phyloP scores from a whole-genome alignment of 2,113 vertebrate genomes.

The Ageneiosus marmoratus region DNA sequence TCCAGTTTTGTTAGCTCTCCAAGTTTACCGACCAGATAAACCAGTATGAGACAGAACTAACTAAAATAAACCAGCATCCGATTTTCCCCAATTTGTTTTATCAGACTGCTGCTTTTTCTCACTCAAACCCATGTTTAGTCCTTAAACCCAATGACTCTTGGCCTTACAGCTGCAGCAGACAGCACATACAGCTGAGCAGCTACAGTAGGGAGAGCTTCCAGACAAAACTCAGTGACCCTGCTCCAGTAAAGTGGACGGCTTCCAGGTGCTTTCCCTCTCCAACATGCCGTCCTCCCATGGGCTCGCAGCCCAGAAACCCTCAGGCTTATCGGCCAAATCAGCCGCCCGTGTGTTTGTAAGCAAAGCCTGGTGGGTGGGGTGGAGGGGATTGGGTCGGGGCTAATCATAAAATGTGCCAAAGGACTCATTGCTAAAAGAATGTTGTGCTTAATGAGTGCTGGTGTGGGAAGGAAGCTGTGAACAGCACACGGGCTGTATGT shows the following conservation, averaged over 20 bases:
- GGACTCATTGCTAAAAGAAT: neutral
- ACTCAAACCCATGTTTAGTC: slow-evolving; percentile 4
- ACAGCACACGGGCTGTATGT: neutral
- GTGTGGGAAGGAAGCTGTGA: slow-evolving; percentile 20
- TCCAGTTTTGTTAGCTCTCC: neutral
- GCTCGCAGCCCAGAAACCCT: slow-evolving; percentile 60
- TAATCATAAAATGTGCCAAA: slow-evolving; percentile 30
- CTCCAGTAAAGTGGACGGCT: slow-evolving; percentile 69
- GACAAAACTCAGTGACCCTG: slow-evolving; percentile 77
- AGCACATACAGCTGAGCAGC: slow-evolving; percentile 64
- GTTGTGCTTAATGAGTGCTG: slow-evolving; percentile 17
- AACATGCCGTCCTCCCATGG: slow-evolving; percentile 56
- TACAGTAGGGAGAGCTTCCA: slow-evolving; percentile 74
- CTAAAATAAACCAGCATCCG: neutral
- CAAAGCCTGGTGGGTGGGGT: slow-evolving; percentile 47
- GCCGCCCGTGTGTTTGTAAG: slow-evolving; percentile 61
- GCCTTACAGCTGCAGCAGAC: neutral
- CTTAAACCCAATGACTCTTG: slow-evolving; percentile 32
- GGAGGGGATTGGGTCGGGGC: neutral
- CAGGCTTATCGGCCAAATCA: slow-evolving; percentile 62
- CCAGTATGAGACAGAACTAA: neutral
- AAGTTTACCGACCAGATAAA: neutral
- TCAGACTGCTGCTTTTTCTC: neutral
- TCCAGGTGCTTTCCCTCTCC: slow-evolving; percentile 77
- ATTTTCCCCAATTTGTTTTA: neutral